phyloP scores from a whole-genome alignment of 1,140 invertebrate genomes.

The Thereuonema tuberculata region DNA sequence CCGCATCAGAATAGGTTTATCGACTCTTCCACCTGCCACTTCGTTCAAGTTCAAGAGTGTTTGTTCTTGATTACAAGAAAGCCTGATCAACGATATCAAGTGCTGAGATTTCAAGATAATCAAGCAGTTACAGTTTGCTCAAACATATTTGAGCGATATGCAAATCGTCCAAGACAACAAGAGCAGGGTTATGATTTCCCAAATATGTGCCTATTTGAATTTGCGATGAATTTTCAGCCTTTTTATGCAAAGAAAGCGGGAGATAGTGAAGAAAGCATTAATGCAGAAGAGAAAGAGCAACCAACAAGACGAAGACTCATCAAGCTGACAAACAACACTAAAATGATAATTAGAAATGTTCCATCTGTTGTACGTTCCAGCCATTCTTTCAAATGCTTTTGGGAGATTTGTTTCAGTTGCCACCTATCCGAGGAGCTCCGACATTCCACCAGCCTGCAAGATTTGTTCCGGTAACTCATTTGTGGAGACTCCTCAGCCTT shows the following conservation, averaged over 20 bases:
- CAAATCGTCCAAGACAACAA: slow-evolving; percentile 24
- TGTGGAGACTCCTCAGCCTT: no score
- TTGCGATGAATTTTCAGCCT: slow-evolving; percentile 13
- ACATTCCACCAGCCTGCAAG: no score
- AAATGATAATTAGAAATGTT: background rate
- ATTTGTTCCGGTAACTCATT: no score
- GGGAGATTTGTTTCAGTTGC: no score
- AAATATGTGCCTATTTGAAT: slow-evolving; percentile 7
- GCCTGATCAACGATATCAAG: no score
- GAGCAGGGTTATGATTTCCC: slow-evolving; percentile 2
- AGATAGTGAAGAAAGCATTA: slow-evolving; percentile 10
- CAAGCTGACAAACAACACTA: background rate
- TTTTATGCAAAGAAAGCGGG: slow-evolving; percentile 8
- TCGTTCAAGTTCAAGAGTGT: no score
- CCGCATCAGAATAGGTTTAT: no score
- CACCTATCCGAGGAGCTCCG: no score
- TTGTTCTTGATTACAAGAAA: no score
- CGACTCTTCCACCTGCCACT: no score
- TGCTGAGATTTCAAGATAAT: no score
- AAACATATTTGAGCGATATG: slow-evolving; percentile 26
- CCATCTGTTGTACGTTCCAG: background rate
- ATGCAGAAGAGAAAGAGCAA: slow-evolving; percentile 10
- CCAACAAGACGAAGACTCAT: background rate
- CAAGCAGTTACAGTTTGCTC: no score
- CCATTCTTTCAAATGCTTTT: background rate